These are phyloP conservation scores for Caenorhabditis inopinata DNA, from an alignment of 1,140 invertebrate species.

Conservation along the genomic window DNA sequence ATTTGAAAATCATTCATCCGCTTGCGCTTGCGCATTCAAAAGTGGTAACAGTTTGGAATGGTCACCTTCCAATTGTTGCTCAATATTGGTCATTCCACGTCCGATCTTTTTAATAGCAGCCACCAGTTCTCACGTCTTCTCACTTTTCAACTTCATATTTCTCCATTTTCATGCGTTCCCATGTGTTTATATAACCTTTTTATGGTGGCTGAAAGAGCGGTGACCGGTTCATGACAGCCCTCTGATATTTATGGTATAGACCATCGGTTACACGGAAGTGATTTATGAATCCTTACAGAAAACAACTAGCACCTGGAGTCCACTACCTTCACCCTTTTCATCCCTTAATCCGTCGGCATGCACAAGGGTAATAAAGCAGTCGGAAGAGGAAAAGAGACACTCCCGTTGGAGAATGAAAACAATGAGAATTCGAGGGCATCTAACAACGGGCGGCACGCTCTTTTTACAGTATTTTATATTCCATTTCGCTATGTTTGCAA, in stretches of 20 bases:
- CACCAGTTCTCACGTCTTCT: no score
- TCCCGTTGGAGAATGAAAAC: slow-evolving; percentile 14
- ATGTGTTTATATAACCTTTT: not conserved
- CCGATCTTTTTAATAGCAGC: no score
- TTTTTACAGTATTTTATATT: slow-evolving; percentile 15
- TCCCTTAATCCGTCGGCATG: slow-evolving; percentile 23
- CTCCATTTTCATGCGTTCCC: not conserved
- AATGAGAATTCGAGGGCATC: slow-evolving; percentile 15
- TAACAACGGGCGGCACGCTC: slow-evolving; percentile 8
- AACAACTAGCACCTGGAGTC: no score
- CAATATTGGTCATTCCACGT: no score
- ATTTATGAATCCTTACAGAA: slow-evolving; percentile 2
- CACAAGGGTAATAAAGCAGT: slow-evolving; percentile 6
- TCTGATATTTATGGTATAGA: slow-evolving; percentile 10
- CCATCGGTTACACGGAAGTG: not conserved
- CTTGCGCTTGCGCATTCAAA: no score
- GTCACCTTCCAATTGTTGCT: no score
- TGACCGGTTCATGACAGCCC: slow-evolving; percentile 7
- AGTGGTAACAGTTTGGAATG: no score
- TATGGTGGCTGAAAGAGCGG: not conserved
- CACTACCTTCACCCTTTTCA: not conserved
- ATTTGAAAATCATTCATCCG: no score
- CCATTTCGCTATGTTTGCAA: not conserved
- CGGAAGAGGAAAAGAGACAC: not conserved
- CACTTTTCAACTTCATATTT: no score